Conservation (phyloP, 2,888 invertebrate genomes). For the Ferdinandea cuprea region DNA sequence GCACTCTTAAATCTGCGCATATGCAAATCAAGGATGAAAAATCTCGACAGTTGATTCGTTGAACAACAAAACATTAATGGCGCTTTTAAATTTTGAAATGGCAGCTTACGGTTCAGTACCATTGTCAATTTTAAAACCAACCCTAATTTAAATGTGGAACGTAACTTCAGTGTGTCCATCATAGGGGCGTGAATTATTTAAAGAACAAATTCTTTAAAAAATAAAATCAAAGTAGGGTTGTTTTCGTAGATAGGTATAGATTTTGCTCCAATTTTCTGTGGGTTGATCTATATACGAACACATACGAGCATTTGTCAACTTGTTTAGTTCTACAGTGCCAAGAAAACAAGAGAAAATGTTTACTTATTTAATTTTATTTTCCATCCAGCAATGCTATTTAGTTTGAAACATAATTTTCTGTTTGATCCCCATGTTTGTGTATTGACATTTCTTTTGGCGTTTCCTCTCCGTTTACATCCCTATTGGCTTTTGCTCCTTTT, state of each 20-base stretch:
- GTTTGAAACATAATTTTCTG: constrained; percentile 42
- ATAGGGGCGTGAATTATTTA: constrained; percentile 18
- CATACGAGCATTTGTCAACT: too few relatives aligned
- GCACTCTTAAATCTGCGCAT: constrained; percentile 38
- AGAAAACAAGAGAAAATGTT: constrained; percentile 57
- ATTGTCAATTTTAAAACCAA: background rate
- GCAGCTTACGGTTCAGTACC: constrained; percentile 6
- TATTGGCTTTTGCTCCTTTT: background rate
- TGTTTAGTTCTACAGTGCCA: background rate
- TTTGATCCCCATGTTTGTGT: constrained; percentile 43
- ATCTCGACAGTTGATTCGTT: constrained; percentile 51
- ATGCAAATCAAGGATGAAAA: constrained; percentile 58
- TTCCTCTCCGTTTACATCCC: background rate
- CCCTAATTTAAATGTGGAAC: constrained; percentile 10
- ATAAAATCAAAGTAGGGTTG: too few relatives aligned
- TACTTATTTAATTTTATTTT: constrained; percentile 60
- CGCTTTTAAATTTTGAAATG: constrained; percentile 35
- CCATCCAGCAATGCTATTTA: constrained; percentile 34
- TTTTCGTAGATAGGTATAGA: background rate
- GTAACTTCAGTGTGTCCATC: background rate
- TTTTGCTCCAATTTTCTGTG: constrained; percentile 14
- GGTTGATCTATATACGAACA: too few relatives aligned
- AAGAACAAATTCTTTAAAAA: background rate
- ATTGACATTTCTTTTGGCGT: constrained; percentile 47
- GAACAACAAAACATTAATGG: constrained; percentile 2